Evolutionary conservation across 64 coral and sea anemone species (phyloP), one percentile per base, ranked within the genome.

Genomic region (Trachythela sp.): DNA sequence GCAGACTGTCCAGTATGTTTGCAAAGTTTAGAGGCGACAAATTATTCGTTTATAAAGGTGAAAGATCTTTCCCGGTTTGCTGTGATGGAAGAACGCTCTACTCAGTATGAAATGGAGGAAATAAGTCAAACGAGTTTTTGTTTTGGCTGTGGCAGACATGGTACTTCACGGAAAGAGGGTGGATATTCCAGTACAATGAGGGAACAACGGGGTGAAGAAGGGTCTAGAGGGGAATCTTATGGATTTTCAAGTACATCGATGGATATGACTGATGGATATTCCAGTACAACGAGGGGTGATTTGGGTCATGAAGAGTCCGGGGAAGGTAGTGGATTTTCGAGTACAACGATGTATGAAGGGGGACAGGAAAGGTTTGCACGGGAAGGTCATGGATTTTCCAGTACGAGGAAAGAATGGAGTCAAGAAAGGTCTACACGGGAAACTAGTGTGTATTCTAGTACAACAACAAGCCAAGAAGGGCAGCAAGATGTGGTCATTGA

Each of bases 1-100:
- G 20, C 75, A 34, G 75, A 80, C 30, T 80, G 75, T 36, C 75
- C 75, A 37, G 75, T 80, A 18, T 80, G 75, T 39, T 37, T 80
- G 33, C 75, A 80, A 36, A 34, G 20, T 39, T 80, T 80, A 80
- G 75, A 80, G 15, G 31, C 75, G 2, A 37, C 75, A 36, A 35
- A 80, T 15, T 80, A 80, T 35, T 80, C 75, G 8, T 80, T 37
- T 13, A 80, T 80, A 20, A 80, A 80, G 30, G 75, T 80, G 75
- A 37, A 35, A 37, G 75, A 80, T 35, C 75, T 80, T 39, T 35
- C 75, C 15, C 31, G 8, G 37, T 80, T 37, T 22, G 20, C 75
- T 6, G 75, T 29, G 2, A 80, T 80, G 75, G 56, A 64, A 64
- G 56, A 64, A 22, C 56, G 56, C 26, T 64, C 18, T 6, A 64